Evolutionary conservation across 2,113 vertebrate species (phyloP), one percentile per base, ranked within the genome.

Genomic region (Eleginops maclovinus): DNA sequence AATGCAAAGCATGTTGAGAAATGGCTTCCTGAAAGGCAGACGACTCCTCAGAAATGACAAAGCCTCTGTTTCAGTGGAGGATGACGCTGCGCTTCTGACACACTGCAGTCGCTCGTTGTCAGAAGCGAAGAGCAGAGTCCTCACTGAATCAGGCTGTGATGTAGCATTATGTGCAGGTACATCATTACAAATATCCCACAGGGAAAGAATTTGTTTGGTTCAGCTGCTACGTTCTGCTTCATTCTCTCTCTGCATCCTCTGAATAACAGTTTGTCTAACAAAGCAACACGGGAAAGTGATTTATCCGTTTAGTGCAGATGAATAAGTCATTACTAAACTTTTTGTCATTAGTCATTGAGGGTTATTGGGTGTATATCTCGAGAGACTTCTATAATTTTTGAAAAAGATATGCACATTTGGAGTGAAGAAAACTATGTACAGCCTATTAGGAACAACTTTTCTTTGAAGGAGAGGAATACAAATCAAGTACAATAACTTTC

Each of bases 1-100:
- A 75, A 78, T 63, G 44, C 47, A 72, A 36, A 55, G 41, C 6
- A 14, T 22, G 40, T 16, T 15, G 16, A 64, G 17, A 51, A 71
- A 60, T 44, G 14, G 50, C 41, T 64, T 66, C 54, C 44, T 53
- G 61, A 72, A 51, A 84, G 46, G 21, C 21, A 63, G 74, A 21
- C 2, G 22, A 51, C 44, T 22, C 43, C 26, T 46, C 17, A 47
- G 49, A 71, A 75, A 70, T n/a, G 61, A 68, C 55, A 75, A 58
- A 55, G 60, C 13, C 3, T 72, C 62, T 68, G 47, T 75, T 79
- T 54, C 26, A 67, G 60, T 28, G 1, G 53, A 36, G 43, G 22
- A 59, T 22, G 49, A 60, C 15, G 28, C 21, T n/a, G 16, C 19
- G 31, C 54, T 67, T 72, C 11, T 44, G 66, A 72, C 54, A 62